Base-by-base conservation (phyloP, 2,113 vertebrate species). In the Nymphicus hollandicus region DNA sequence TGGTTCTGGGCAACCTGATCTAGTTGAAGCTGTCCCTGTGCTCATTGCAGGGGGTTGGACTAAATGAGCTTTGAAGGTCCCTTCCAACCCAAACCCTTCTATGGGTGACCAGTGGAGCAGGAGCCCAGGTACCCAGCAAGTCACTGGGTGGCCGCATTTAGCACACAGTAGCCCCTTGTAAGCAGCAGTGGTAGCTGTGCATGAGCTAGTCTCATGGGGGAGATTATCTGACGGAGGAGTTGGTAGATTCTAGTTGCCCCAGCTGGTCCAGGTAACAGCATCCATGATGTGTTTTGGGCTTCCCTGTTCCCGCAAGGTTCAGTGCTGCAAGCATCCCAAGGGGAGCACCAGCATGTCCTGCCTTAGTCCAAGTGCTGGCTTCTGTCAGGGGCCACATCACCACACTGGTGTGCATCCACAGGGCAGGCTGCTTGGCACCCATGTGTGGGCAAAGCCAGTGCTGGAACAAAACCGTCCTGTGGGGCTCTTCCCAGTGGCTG, bases 141-240 rank as follows among this genome's bases (percentile, higher is more conserved):
- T 43, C 25, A 5, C 41, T 0, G 23, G 19, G 46, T 23, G 35
- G 64, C 55, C 2, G 3, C 4, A 2, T 18, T 52, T 35, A 29
- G 44, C 31, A 39, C 29, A 16, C 37, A 35, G 9, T 37, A 87
- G 39, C 39, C 64, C n/a, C 23, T 19, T 61, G 31, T 18, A 64
- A 77, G 71, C 3, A 3, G 39, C 5, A 46, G 22, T 43, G 65
- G 56, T 61, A 74, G 88, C 74, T 76, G 41, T 53, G 41, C 2
- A 1, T 4, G 33, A 39, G 29, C 37, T 74, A 14, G 28, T 20
- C 41, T 24, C 1, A 1, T 0, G 0, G 11, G n/a, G n/a, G 50
- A 69, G 55, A 61, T 61, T 69, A 23, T 46, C 49, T 86, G 50
- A 56, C 74, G 83, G 43, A 65, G 53, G 47, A 68, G 52, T 23